Percentiles rank a stretch among this genome's conserved stretches.
Evolutionary conservation across 2,113 vertebrate species (phyloP).

Genomic region (Eudorcas thomsonii): DNA sequence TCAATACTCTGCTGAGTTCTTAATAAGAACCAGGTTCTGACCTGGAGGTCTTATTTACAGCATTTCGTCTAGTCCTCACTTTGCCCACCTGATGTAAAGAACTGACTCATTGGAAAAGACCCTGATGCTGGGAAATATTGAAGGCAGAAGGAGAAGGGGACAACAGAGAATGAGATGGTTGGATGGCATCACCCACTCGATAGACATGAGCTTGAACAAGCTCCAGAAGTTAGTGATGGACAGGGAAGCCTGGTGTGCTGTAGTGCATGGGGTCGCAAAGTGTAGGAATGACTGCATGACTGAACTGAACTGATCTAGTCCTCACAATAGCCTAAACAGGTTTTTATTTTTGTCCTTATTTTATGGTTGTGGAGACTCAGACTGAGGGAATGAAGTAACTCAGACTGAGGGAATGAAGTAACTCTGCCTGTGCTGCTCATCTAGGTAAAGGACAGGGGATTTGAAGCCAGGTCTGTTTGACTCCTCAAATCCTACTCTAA

Average conservation of each 20-base stretch:
- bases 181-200: background rate
- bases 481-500: background rate
- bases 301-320: background rate
- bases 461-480: background rate
- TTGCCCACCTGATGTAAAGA: background rate
- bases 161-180: background rate
- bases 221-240: background rate
- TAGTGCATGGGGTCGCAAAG: rapidly evolving
- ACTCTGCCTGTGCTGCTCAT: background rate
- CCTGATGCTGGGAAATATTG: background rate
- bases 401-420: background rate
- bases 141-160: background rate
- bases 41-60: background rate
- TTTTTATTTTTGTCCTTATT: background rate
- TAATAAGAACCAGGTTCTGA: background rate
- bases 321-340: background rate
- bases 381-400: background rate
- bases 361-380: background rate
- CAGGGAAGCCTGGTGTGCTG: background rate
- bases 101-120: background rate
- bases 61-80: background rate
- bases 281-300: background rate
- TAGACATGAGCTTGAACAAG: background rate
- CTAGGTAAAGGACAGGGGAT: background rate
- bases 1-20: background rate